phyloP scores from a whole-genome alignment of 37 sponge, comb jelly and placozoan species.

The Cliona cf. orientalis region DNA sequence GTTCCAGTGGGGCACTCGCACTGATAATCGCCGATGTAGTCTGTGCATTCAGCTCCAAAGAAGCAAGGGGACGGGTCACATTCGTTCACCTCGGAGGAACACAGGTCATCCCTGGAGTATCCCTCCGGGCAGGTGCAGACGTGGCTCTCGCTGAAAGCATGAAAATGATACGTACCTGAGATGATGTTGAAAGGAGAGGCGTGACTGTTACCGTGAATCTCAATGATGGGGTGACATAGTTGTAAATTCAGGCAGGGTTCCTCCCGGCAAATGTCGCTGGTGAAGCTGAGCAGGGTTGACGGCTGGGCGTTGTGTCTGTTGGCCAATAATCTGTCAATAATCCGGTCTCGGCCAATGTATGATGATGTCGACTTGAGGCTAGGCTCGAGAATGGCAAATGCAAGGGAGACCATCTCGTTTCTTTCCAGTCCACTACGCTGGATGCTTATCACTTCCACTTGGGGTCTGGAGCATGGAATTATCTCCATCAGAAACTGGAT shows the following conservation, averaged over 20 bases:
- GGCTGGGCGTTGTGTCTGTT: neutral
- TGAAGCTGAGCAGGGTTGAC: neutral
- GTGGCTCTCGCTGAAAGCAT: slow-evolving; percentile 10
- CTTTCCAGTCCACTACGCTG: neutral
- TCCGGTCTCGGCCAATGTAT: neutral
- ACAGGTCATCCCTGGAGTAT: slow-evolving; percentile 29
- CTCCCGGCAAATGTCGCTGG: slow-evolving; percentile 9
- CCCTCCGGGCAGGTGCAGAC: slow-evolving; percentile 60
- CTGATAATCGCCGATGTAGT: slow-evolving; percentile 34
- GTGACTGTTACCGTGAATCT: neutral
- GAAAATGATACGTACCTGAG: slow-evolving; percentile 6
- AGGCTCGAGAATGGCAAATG: slow-evolving; percentile 7
- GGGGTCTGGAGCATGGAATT: neutral
- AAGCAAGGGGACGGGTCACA: slow-evolving; percentile 55
- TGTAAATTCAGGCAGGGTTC: slow-evolving; percentile 52
- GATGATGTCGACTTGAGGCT: neutral
- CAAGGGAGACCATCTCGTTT: neutral
- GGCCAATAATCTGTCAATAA: neutral
- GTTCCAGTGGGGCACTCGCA: slow-evolving; percentile 49
- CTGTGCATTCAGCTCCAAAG: slow-evolving; percentile 34
- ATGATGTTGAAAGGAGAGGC: neutral
- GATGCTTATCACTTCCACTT: slow-evolving; percentile 26
- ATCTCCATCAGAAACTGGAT: slow-evolving; percentile 2
- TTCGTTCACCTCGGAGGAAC: slow-evolving; percentile 25
- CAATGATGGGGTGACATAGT: slow-evolving; percentile 8